These are phyloP conservation scores for Ptychobarbus kaznakovi DNA, from an alignment of 2,797 vertebrate genomes.

Conservation along the genomic window DNA sequence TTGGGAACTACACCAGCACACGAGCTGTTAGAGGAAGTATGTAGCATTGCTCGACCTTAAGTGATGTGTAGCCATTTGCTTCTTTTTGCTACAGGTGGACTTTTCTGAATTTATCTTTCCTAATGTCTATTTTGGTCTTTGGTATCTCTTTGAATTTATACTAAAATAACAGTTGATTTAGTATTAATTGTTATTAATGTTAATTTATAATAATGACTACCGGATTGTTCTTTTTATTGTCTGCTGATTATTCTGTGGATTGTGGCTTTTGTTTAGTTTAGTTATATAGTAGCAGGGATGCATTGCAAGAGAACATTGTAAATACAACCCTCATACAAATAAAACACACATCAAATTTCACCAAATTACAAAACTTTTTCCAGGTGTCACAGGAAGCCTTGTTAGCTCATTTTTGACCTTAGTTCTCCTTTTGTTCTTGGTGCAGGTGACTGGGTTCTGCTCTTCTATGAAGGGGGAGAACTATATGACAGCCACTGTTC, in stretches of 20 bases:
- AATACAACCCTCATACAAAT: neutral
- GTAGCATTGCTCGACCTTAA: constrained; percentile 56
- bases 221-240: too few species aligned
- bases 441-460: constrained; percentile 92
- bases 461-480: constrained; percentile 86
- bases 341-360: neutral
- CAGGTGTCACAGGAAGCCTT: neutral
- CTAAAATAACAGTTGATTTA: neutral
- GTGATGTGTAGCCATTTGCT: neutral
- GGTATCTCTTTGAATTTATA: neutral
- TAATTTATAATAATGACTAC: neutral
- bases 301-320: neutral
- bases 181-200: neutral
- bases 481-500: constrained; percentile 81
- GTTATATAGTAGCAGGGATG: neutral
- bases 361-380: neutral
- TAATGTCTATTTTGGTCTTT: neutral
- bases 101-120: neutral
- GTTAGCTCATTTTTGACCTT: neutral
- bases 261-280: neutral
- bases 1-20: constrained; percentile 85
- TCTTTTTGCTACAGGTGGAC: neutral
- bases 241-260: neutral
- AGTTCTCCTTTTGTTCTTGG: constrained; percentile 11
- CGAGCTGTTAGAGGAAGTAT: constrained; percentile 87